phyloP scores from a whole-genome alignment of 2,888 invertebrate genomes.

The Limnephilus marmoratus region DNA sequence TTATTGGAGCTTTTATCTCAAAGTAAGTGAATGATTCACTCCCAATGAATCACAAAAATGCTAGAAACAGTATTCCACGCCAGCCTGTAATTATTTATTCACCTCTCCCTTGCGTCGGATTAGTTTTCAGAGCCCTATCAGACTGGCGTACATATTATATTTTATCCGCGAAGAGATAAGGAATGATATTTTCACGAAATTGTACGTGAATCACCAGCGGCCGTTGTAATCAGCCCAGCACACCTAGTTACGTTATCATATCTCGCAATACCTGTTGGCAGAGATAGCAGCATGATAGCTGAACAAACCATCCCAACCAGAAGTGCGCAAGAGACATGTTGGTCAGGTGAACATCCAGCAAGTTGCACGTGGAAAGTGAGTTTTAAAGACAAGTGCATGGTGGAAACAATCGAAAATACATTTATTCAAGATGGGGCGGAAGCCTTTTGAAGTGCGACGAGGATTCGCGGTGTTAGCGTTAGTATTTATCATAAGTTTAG shows the following conservation, averaged over 20 bases:
- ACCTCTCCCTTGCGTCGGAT: conserved; percentile 19
- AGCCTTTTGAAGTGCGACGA: conserved; percentile 39
- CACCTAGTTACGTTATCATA: conserved; percentile 56
- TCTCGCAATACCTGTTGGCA: conserved; percentile 56
- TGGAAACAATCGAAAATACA: not conserved
- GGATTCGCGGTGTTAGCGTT: conserved; percentile 32
- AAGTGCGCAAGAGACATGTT: conserved; percentile 19
- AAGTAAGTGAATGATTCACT: not conserved
- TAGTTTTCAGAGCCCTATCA: conserved; percentile 23
- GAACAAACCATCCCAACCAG: conserved; percentile 32
- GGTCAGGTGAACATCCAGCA: not conserved
- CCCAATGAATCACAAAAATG: not conserved
- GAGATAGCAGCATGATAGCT: conserved; percentile 51
- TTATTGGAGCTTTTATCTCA: not conserved
- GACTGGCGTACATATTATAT: not conserved
- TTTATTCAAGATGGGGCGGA: conserved; percentile 57
- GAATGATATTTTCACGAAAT: conserved; percentile 48
- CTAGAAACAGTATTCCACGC: not conserved
- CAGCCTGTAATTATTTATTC: not conserved
- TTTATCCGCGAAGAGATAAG: conserved; percentile 37
- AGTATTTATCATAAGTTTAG: conserved; percentile 50
- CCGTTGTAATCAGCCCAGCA: conserved; percentile 53
- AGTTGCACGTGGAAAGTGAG: conserved; percentile 37
- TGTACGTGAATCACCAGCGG: conserved; percentile 52
- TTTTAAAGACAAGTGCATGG: conserved; percentile 36